Percentiles rank a stretch among this genome's conserved stretches.
Conservation (phyloP, 1,140 invertebrate genomes). For the Bombus terrestris region DNA sequence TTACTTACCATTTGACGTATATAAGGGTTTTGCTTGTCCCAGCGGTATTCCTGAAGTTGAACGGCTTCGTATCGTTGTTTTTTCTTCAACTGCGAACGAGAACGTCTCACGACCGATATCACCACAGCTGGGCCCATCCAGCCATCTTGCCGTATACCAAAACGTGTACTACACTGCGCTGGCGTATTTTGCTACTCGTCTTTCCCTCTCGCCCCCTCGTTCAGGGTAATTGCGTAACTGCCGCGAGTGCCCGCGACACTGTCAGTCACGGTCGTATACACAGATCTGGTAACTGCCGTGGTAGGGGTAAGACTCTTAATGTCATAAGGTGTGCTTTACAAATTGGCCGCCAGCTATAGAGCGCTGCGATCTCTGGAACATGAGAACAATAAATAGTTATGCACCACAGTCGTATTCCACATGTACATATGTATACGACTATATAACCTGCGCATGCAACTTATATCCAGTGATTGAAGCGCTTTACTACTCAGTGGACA, state of each 20-base stretch:
- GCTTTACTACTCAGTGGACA: too few relatives aligned
- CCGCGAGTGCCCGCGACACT: slow-evolving; percentile 3
- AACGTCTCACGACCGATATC: slow-evolving; percentile 65
- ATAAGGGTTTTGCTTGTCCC: background rate
- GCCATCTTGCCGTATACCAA: slow-evolving; percentile 63
- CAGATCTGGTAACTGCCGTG: too few relatives aligned
- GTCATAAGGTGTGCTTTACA: too few relatives aligned
- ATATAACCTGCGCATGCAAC: too few relatives aligned
- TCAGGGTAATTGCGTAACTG: slow-evolving; percentile 53
- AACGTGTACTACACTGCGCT: slow-evolving; percentile 59
- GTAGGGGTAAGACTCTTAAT: too few relatives aligned
- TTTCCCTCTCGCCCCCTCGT: background rate
- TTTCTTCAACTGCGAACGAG: slow-evolving; percentile 48
- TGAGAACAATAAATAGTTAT: too few relatives aligned
- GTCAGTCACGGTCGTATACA: background rate
- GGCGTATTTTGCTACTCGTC: slow-evolving; percentile 41
- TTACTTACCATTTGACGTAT: slow-evolving; percentile 62
- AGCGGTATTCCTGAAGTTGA: slow-evolving; percentile 51
- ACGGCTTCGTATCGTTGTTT: slow-evolving; percentile 53
- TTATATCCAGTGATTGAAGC: too few relatives aligned
- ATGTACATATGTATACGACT: too few relatives aligned
- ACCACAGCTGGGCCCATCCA: slow-evolving; percentile 68
- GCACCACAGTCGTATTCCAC: too few relatives aligned
- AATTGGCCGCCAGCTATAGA: too few relatives aligned
- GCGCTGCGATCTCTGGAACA: too few relatives aligned